Evolutionary conservation across 2,888 invertebrate genomes (phyloP), one percentile per base, ranked within the genome.

Genomic region (Orthosia cruda): DNA sequence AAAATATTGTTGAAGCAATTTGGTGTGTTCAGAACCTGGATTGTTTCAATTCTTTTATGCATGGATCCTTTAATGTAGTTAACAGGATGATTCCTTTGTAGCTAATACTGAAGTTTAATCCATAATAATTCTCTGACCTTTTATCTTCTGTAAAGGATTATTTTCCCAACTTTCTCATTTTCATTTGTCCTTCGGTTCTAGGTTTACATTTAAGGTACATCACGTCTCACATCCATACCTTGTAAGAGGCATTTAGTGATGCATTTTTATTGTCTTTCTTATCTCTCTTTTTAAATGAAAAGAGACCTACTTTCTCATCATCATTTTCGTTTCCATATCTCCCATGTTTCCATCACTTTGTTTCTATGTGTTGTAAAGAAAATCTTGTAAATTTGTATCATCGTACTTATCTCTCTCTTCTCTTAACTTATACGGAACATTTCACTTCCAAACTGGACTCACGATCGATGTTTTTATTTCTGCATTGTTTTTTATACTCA

Each of bases 401-500:
- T 9, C 40, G 9, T 9, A 40, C 5, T 15, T 15, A 16, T 20
- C 12, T 32, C 50, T 12, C 16, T 32, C 18, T 47, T 61, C 12
- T 49, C 55, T 45, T n/a, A 63, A 54, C 23, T 55, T 59, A 61
- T 86, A 86, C 88, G 87, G 88, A 87, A 87, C 84, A 54, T 81
- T 68, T 55, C 5, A 75, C 69, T 54, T 20, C 47, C 58, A 57
- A 58, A 63, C 57, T 23, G 79, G n/a, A 54, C 74, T 74, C 80
- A 63, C 68, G 15, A 61, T 65, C 55, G 76, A 74, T 78, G 78
- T 86, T 84, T 86, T 82, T 87, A 80, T 78, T 83, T 81, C 83
- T 85, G 84, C 79, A 83, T 88, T 83, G 86, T 83, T 83, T 80
- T 77, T 77, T 88, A 78, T 72, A 66, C 67, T 72, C 85, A 66